A percentile compares a stretch with the other conserved stretches of the same genome.
Evolutionary conservation across 2,888 invertebrate genomes (phyloP).

Genomic region (Monopis laevigella): DNA sequence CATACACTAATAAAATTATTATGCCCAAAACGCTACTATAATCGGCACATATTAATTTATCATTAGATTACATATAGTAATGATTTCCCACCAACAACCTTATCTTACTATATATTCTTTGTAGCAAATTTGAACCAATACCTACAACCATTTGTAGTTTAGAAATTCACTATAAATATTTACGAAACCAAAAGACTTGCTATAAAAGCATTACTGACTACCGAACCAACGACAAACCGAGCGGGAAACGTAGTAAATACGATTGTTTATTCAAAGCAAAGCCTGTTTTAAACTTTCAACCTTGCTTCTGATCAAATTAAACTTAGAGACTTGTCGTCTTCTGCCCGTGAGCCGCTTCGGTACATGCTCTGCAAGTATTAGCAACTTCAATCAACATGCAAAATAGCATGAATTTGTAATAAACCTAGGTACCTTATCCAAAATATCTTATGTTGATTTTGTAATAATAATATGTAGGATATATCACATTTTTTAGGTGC

Average conservation of each 20-base stretch:
- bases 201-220: conserved; percentile 5
- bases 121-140: no score
- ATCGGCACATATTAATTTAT: no score
- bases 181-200: conserved; percentile 7
- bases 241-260: conserved; percentile 5
- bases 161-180: conserved; percentile 5
- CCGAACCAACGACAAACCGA: conserved; percentile 8
- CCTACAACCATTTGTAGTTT: no score
- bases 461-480: neutral
- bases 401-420: neutral
- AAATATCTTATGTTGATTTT: neutral
- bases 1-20: no score
- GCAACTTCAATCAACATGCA: conserved; percentile 10
- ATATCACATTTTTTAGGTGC: no score
- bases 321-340: conserved; percentile 1
- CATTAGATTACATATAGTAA: no score
- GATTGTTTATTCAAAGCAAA: conserved; percentile 10
- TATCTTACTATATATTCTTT: no score
- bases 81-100: no score
- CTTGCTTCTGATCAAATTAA: conserved; percentile 7
- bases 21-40: no score
- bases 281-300: conserved; percentile 9
- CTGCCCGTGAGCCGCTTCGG: neutral
- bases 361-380: neutral
- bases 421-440: neutral